Conservation (phyloP, 1,140 invertebrate genomes). For the Drosophila bipectinata region DNA sequence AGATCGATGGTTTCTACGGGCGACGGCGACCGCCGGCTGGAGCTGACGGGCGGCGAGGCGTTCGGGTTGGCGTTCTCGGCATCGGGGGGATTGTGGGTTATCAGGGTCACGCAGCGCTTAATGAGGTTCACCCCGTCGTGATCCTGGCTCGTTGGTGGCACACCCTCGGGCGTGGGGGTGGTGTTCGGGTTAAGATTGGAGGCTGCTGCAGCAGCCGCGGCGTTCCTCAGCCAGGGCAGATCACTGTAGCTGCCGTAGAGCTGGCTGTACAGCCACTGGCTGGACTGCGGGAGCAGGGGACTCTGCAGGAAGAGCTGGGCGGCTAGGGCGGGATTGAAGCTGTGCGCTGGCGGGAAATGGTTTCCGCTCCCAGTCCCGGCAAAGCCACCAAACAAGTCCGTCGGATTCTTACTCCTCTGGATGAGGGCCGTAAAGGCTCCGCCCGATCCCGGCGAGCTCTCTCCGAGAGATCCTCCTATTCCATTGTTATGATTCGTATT, state of each 20-base stretch:
- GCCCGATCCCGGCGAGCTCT: conserved; percentile 29
- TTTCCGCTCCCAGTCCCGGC: conserved; percentile 17
- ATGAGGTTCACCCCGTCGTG: conserved; percentile 74
- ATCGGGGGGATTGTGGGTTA: conserved; percentile 76
- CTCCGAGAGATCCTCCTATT: neutral
- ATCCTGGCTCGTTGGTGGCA: conserved; percentile 7
- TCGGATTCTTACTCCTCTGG: conserved; percentile 75
- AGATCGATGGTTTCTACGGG: conserved; percentile 80
- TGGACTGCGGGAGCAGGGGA: conserved; percentile 88
- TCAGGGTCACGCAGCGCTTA: conserved; percentile 76
- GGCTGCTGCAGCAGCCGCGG: conserved; percentile 40
- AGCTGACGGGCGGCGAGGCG: conserved; percentile 79
- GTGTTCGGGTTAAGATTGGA: conserved; percentile 3
- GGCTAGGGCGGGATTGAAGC: conserved; percentile 88
- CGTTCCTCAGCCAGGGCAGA: conserved; percentile 85
- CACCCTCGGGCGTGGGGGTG: conserved; percentile 1
- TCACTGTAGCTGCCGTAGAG: conserved; percentile 87
- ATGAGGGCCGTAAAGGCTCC: conserved; percentile 82
- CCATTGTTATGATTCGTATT: conserved; percentile 24
- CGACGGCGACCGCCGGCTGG: conserved; percentile 72
- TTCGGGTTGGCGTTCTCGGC: conserved; percentile 79
- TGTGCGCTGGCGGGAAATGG: conserved; percentile 83
- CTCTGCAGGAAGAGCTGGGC: conserved; percentile 89
- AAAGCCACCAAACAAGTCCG: conserved; percentile 84
- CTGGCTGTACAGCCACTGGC: conserved; percentile 90